Evolutionary conservation across 2,888 invertebrate genomes (phyloP), one percentile per base, ranked within the genome.

Genomic region (Sycophila texana): DNA sequence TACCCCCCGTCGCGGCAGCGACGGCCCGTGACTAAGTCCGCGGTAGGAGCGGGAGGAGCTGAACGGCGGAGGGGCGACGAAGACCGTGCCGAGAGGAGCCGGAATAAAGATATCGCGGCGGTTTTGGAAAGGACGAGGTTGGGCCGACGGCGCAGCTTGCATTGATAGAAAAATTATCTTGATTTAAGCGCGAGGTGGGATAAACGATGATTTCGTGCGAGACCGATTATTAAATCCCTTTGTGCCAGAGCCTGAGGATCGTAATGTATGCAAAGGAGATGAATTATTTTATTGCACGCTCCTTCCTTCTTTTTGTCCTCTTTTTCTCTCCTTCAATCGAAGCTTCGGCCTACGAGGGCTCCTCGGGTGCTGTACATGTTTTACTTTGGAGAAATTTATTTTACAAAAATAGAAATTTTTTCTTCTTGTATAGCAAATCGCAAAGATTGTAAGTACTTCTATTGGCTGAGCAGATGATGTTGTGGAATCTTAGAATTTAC

Each of bases 1-100:
- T 89, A 86, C 90, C 89, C 87, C 90, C 90, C 85, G 89, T 85
- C 78, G 89, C 74, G 84, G 47, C 63, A 53, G 47, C 63, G 63
- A 63, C 63, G 63, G 39, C 5, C 20, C 47, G 18, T 16, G 70
- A 51, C 30, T 65, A 58, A 57, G 30, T 57, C 30, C 20, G 26
- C n/a, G 13, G 58, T 13, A 13, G 53, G 60, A 51, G 74, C 4
- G 20, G 47, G 55, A 57, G 49, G 63, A 63, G 18, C 4, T 13
- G 49, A 1, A 10, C 5, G 10, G 10, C 1, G 16, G 55, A 18
- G 5, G 39, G 10, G 13, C 12, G n/a, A 30, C 20, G 26, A 22
- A 12, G 13, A 7, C 13, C 18, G 65, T 2, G 13, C n/a, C 7
- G 20, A 13, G n/a, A 26, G 55, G 12, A 14, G 3, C 12, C 18